These are phyloP conservation scores for Mythimna lalbum DNA, from an alignment of 2,888 invertebrate genomes.

Conservation along the genomic window DNA sequence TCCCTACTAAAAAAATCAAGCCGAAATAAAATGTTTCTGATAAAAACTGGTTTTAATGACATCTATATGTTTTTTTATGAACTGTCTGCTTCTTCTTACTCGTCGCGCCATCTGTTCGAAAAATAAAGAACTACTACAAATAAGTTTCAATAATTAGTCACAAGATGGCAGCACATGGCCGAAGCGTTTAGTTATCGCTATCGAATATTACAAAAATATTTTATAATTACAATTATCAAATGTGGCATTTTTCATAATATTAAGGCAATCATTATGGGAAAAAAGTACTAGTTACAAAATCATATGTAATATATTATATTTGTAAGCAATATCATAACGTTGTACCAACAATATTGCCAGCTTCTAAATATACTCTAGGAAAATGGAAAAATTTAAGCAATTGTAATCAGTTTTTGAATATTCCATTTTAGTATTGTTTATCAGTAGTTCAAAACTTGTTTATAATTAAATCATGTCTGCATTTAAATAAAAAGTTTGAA, in stretches of 20 bases:
- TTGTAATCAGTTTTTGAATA: neutral
- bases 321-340: slow-evolving; percentile 33
- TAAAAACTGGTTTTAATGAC: slow-evolving; percentile 41
- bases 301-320: neutral
- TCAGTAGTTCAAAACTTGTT: no score
- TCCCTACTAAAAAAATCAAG: slow-evolving; percentile 5
- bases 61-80: slow-evolving; percentile 29
- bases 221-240: neutral
- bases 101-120: slow-evolving; percentile 3
- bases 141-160: neutral
- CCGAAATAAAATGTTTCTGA: slow-evolving; percentile 16
- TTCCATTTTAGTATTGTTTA: no score
- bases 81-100: neutral
- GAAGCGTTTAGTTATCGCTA: neutral
- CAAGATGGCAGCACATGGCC: slow-evolving; percentile 1
- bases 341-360: slow-evolving; percentile 19
- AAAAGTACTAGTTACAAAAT: neutral
- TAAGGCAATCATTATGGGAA: no score
- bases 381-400: slow-evolving; percentile 5
- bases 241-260: no score
- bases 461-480: no score
- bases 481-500: no score
- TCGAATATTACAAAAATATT: neutral
- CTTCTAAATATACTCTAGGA: neutral
- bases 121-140: neutral